Evolutionary conservation across 2,888 invertebrate species (phyloP).

Genomic region (Lepidonotus clava): DNA sequence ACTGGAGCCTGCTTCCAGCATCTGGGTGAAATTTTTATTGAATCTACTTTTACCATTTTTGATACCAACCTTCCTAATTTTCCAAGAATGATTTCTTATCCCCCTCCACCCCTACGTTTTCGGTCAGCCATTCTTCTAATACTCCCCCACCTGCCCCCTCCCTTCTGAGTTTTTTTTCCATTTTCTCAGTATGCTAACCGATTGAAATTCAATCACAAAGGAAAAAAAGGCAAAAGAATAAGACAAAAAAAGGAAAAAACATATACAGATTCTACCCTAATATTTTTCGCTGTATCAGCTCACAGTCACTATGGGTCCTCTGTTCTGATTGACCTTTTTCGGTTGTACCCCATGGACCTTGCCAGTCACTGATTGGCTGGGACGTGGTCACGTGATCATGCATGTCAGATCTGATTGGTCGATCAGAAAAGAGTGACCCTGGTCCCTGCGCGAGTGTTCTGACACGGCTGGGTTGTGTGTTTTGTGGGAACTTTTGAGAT

Average conservation of each 20-base stretch:
- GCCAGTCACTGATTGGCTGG: constrained; percentile 13
- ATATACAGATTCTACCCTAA: constrained; percentile 51
- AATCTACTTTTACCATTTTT: constrained; percentile 52
- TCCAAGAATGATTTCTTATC: background rate
- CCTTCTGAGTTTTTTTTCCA: background rate
- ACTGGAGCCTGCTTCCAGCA: constrained; percentile 35
- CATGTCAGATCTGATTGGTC: background rate
- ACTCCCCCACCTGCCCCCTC: background rate
- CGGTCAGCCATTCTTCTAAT: constrained; percentile 41
- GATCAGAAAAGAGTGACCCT: constrained; percentile 36
- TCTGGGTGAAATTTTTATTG: constrained; percentile 52
- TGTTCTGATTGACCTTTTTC: constrained; percentile 35
- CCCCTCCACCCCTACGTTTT: constrained; percentile 12
- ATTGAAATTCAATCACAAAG: constrained; percentile 33
- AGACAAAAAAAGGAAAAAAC: background rate
- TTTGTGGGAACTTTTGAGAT: constrained; percentile 67
- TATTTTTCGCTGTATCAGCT: constrained; percentile 51
- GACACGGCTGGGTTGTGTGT: constrained; percentile 49
- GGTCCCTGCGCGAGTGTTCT: constrained; percentile 15
- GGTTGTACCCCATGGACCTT: background rate
- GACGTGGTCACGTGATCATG: constrained; percentile 6
- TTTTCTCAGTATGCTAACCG: constrained; percentile 11
- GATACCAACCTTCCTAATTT: constrained; percentile 45
- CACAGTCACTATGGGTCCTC: constrained; percentile 36
- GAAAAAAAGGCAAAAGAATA: background rate